Base-by-base conservation (phyloP, 2,888 invertebrate species). In the Melieria crassipennis region DNA sequence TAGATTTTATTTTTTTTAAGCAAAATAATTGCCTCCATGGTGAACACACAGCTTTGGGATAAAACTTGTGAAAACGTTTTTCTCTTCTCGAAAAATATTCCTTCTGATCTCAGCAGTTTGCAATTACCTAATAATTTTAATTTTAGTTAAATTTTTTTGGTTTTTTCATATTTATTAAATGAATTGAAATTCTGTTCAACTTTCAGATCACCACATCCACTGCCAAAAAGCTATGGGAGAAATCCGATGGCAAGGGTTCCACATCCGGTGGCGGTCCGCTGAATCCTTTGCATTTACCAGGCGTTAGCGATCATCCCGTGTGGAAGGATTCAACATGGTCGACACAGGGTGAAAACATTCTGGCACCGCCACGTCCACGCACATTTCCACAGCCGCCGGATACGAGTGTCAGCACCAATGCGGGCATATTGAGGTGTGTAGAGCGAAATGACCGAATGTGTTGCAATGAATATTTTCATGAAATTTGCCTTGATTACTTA, bases 321-420 rank as follows among this genome's bases (percentile, higher is more conserved):
- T 96, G 96, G 96, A 91, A 96, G 81, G 95, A 96, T 87, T 92
- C 95, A 71, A 95, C 96, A 80, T 96, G 96, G 96, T 96, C 95
- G 82, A 94, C 95, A 78, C 94, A 95, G 89, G 94, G 94, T 91
- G 89, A 88, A 80, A 92, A 93, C 70, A 91, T 94, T 79, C 93
- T 96, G 92, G 91, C 92, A 78, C 91, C 93, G 65, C 91, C 94
- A 71, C 90, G 94, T 75, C 89, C 90, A 89, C 88, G 87, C 55
- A 83, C 89, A 88, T 91, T 87, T 90, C 91, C 79, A 89, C 91
- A 77, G 90, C 90, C 84, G n/a, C 90, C 86, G 9, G 89, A 89
- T 82, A 90, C 89, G 70, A 86, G 84, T 76, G 87, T 80, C 84
- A 88, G 84, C 83, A 88, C 77, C 85, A 89, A 84, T 88, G 88